Evolutionary conservation across 2,113 vertebrate species (phyloP), one percentile per base, ranked within the genome.

Genomic region (Neodontobutis hainanensis): DNA sequence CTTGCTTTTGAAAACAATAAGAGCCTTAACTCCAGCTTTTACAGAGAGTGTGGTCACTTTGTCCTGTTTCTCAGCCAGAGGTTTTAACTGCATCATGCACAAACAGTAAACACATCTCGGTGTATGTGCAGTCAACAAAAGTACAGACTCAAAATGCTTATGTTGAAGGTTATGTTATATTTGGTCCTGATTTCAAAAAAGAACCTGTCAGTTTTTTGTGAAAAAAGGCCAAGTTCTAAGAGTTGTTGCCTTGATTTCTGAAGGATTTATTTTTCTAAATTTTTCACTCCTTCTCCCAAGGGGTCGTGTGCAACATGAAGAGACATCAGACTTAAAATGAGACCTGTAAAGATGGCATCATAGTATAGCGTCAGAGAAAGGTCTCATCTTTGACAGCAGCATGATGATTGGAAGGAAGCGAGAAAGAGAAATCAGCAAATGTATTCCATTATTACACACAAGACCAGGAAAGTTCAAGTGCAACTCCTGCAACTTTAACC

Each of bases 51-150:
- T 4, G 68, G 68, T 80, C 73, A 46, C 59, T 65, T 11, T 62
- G 16, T 65, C 35, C 64, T 68, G 61, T 73, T 57, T 67, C 50
- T 67, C 63, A 57, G 65, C 63, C 77, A 69, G 71, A 79, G 70
- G 61, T 80, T 80, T 79, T 14, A 57, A 65, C 65, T 32, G 70
- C 9, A 60, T 35, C 7, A 32, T 47, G 60, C 58, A 64, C 64
- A 19, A 36, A 43, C 48, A 58, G 77, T 80, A 85, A 85, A 85
- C 82, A 85, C 68, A 68, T 42, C 57, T 77, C 76, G 65, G 75
- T 64, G 73, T 65, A 15, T 51, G 67, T 76, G 75, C 65, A 77
- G 27, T 61, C 68, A 71, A 84, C 72, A 78, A 72, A 68, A 78
- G 68, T 27, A 34, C 34, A 14, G 66, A 76, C 73, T 77, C 72